phyloP scores from a whole-genome alignment of 2,888 invertebrate genomes.

The Furcula furcula region DNA sequence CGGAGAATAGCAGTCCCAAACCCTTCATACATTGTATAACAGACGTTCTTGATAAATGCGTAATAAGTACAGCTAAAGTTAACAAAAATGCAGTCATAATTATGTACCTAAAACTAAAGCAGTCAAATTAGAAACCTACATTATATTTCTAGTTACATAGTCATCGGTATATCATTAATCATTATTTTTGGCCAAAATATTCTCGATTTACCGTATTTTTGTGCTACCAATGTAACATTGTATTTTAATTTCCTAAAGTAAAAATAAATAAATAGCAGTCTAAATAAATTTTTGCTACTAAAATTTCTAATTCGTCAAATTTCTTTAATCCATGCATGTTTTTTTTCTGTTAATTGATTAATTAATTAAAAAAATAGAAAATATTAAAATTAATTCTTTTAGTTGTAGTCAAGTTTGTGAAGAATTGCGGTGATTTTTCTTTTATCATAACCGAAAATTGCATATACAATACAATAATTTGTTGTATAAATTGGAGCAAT shows the following conservation, averaged over 20 bases:
- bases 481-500: too few relatives aligned
- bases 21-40: not conserved
- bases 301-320: slow-evolving; percentile 2
- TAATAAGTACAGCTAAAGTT: slow-evolving; percentile 17
- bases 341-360: too few relatives aligned
- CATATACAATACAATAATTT: too few relatives aligned
- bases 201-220: slow-evolving; percentile 16
- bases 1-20: too few relatives aligned
- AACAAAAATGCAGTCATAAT: slow-evolving; percentile 41
- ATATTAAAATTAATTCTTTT: too few relatives aligned
- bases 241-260: slow-evolving; percentile 22
- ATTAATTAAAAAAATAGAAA: too few relatives aligned
- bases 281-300: slow-evolving; percentile 15
- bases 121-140: slow-evolving; percentile 33
- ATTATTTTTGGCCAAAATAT: slow-evolving; percentile 26
- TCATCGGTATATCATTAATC: not conserved
- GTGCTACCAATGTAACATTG: slow-evolving; percentile 20
- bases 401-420: too few relatives aligned
- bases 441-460: too few relatives aligned
- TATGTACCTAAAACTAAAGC: slow-evolving; percentile 34
- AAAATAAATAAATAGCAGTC: slow-evolving; percentile 39
- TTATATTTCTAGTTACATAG: not conserved
- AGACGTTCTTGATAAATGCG: not conserved
- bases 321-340: too few relatives aligned
- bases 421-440: too few relatives aligned